These are phyloP conservation scores for Erethizon dorsatum DNA, from an alignment of 2,797 vertebrate genomes.

Conservation along the genomic window DNA sequence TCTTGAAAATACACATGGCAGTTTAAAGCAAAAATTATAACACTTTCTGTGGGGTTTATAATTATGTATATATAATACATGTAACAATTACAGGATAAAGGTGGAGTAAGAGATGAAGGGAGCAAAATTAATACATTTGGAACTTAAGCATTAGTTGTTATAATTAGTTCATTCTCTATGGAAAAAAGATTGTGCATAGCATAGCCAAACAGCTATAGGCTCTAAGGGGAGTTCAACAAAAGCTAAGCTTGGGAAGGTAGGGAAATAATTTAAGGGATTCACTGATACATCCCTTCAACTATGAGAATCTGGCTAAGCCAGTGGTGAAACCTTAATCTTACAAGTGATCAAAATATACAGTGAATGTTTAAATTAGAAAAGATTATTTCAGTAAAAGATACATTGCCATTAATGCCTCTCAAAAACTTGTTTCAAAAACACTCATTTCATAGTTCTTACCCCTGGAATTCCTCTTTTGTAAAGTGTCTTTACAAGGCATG, in stretches of 20 bases:
- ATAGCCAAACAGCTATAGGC: conserved; percentile 5
- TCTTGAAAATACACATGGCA: conserved; percentile 60
- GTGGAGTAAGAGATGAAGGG: conserved; percentile 34
- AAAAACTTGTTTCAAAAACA: neutral
- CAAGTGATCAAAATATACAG: neutral
- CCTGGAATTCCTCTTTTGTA: neutral
- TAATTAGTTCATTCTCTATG: neutral
- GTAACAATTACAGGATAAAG: conserved; percentile 36
- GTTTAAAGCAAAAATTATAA: conserved; percentile 63
- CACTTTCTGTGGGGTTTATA: conserved; percentile 38
- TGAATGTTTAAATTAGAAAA: neutral
- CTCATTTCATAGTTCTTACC: neutral
- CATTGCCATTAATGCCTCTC: neutral
- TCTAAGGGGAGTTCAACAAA: conserved; percentile 16
- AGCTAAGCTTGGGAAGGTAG: conserved; percentile 17
- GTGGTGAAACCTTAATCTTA: conserved; percentile 13
- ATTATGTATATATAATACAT: conserved; percentile 30
- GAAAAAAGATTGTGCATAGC: neutral
- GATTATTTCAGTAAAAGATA: neutral
- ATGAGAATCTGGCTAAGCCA: neutral
- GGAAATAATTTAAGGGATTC: conserved; percentile 34
- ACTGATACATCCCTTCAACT: neutral
- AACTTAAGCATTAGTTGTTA: conserved; percentile 34
- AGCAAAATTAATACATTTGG: neutral
- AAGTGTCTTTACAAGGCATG: neutral